These are phyloP conservation scores for Enteromius treurensis DNA, from an alignment of 2,797 vertebrate species.

Conservation along the genomic window DNA sequence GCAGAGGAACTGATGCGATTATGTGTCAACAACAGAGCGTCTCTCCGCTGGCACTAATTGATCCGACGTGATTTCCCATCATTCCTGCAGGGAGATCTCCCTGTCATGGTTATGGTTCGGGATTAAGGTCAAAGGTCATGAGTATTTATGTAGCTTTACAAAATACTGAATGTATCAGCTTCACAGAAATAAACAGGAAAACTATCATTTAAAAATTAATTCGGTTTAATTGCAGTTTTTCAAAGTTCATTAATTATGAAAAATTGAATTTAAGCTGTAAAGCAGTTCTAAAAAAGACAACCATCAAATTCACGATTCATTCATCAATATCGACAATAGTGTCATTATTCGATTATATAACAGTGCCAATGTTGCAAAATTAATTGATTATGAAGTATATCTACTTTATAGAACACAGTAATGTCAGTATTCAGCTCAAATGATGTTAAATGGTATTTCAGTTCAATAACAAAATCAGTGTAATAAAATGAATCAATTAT, in stretches of 20 bases:
- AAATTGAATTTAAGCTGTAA: background rate
- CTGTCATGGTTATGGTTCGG: background rate
- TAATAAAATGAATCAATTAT: background rate
- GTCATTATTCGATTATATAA: background rate
- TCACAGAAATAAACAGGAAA: background rate
- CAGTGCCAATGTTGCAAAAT: background rate
- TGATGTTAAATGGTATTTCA: background rate
- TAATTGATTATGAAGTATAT: background rate
- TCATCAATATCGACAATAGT: background rate
- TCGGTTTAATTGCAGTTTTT: background rate
- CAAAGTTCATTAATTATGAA: background rate
- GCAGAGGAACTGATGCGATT: constrained; percentile 61
- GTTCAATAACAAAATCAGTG: background rate
- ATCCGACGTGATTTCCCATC: background rate
- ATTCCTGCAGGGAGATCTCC: background rate
- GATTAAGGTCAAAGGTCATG: background rate
- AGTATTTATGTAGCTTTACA: background rate
- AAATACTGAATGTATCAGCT: background rate
- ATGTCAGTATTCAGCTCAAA: background rate
- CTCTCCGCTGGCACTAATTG: background rate
- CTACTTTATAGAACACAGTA: background rate
- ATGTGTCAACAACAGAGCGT: background rate
- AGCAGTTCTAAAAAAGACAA: background rate
- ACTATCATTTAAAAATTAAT: background rate
- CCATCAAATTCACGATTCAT: background rate